Percentiles rank a stretch among this genome's conserved stretches.
Evolutionary conservation across 2,797 vertebrate species (phyloP).

Genomic region (Chelidonichthys spinosus): DNA sequence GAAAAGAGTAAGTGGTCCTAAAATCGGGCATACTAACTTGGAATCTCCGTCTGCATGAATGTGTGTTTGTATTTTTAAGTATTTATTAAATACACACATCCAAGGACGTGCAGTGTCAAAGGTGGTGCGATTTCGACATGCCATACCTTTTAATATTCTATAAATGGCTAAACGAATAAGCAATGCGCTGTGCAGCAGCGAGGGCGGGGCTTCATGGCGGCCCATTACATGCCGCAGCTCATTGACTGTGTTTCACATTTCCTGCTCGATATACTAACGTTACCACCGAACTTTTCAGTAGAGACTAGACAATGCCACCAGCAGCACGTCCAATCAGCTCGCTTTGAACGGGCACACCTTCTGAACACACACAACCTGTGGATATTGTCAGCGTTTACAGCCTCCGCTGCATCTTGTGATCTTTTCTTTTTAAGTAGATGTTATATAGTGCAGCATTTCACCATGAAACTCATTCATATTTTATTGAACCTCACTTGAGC

Average conservation of each 20-base stretch:
- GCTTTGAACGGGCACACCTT: too few species aligned
- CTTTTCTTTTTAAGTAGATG: background rate
- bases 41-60: background rate
- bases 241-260: too few species aligned
- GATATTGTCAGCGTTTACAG: background rate
- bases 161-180: background rate
- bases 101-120: background rate
- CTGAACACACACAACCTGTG: background rate
- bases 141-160: background rate
- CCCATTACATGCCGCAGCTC: too few species aligned
- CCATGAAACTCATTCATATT: conserved; percentile 28
- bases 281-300: too few species aligned
- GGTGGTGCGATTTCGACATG: background rate
- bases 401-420: background rate
- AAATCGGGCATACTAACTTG: too few species aligned
- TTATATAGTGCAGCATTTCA: conserved; percentile 1
- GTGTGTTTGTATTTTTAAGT: background rate
- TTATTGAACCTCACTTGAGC: conserved; percentile 18
- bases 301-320: too few species aligned
- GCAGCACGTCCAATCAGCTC: too few species aligned
- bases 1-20: too few species aligned
- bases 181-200: too few species aligned
- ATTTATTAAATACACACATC: too few species aligned
- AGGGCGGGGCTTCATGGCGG: too few species aligned
- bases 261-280: too few species aligned